phyloP scores from a whole-genome alignment of 2,113 vertebrate genomes.

The Notothenia rossii region DNA sequence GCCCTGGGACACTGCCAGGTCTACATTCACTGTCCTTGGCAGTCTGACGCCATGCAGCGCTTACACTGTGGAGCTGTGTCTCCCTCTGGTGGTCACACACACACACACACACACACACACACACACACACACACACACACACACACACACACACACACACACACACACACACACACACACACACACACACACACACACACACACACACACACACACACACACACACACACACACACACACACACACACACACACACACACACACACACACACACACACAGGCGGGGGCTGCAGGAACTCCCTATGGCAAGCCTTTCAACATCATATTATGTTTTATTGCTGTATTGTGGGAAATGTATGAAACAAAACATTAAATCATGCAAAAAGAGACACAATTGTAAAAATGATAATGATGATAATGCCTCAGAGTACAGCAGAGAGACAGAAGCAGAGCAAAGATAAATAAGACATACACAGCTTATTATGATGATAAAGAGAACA shows the following conservation, averaged over 20 bases:
- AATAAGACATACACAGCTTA: neutral
- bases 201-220: neutral
- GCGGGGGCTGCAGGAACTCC: neutral
- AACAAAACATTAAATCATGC: no score
- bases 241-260: no score
- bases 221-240: neutral
- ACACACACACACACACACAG: no score
- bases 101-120: neutral
- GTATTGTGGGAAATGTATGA: no score
- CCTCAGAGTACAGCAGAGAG: neutral
- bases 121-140: no score
- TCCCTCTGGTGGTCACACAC: conserved; percentile 57
- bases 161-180: no score
- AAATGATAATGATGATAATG: no score
- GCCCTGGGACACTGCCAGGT: neutral
- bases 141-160: no score
- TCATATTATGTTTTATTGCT: neutral
- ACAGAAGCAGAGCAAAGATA: neutral
- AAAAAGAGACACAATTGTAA: neutral
- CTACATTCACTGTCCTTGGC: neutral
- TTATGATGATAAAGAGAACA: neutral
- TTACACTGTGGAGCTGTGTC: conserved; percentile 18
- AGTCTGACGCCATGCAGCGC: neutral
- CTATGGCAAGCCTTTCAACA: neutral
- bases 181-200: neutral